A percentile compares a stretch with the other conserved stretches of the same genome.
Conservation (phyloP, 2,113 vertebrate genomes). For the Hippocampus mohnikei region DNA sequence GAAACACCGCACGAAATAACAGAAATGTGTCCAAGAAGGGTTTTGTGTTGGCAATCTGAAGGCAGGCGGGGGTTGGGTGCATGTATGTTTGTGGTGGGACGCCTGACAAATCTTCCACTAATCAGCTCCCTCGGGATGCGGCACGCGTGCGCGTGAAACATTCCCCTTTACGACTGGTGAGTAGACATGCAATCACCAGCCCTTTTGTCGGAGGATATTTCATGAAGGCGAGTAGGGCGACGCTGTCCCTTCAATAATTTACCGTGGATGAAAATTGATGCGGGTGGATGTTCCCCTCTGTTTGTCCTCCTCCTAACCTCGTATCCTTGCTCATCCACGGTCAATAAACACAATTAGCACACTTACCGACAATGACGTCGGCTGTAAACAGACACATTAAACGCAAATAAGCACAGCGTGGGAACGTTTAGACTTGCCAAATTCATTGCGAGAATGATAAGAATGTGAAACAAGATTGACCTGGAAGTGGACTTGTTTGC, state of each 20-base stretch:
- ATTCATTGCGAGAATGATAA: neutral
- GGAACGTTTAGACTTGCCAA: neutral
- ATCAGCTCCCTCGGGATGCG: conserved; percentile 59
- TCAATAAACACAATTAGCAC: neutral
- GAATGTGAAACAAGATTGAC: neutral
- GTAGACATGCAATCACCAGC: neutral
- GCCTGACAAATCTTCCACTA: conserved; percentile 53
- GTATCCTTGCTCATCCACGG: neutral
- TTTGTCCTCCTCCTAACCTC: conserved; percentile 17
- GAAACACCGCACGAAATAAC: neutral
- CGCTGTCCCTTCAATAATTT: conserved; percentile 57
- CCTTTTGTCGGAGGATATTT: conserved; percentile 21
- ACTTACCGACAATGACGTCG: neutral
- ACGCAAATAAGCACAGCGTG: neutral
- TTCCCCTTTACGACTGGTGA: conserved; percentile 23
- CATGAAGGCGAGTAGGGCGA: conserved; percentile 22
- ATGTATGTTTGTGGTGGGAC: conserved; percentile 3
- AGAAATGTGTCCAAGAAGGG: neutral
- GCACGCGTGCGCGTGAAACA: conserved; percentile 13
- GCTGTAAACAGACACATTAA: neutral
- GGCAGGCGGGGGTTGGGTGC: neutral
- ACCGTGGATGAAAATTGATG: conserved; percentile 60
- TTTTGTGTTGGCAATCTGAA: conserved; percentile 8
- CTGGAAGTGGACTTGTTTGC: neutral
- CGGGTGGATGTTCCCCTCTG: conserved; percentile 45